Evolutionary conservation across 2,888 invertebrate species (phyloP).

Genomic region (Ernsta delagoae): DNA sequence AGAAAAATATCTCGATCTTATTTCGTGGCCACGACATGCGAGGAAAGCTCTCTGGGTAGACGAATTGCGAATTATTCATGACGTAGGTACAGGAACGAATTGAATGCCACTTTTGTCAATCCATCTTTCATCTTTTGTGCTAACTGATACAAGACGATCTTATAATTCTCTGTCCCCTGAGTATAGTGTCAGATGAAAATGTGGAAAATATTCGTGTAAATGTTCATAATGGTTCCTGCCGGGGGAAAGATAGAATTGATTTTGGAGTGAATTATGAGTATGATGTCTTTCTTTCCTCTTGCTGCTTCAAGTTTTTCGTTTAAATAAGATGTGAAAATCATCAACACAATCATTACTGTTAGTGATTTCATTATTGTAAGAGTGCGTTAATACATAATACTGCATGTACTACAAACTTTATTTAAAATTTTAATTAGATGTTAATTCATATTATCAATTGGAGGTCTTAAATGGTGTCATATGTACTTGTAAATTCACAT

Average conservation of each 20-base stretch:
- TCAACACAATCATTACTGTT: no score
- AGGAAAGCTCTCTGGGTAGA: conserved; percentile 4
- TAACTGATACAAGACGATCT: background rate
- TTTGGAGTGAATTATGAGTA: background rate
- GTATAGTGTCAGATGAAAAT: background rate
- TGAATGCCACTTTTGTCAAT: conserved; percentile 1
- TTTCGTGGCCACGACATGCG: conserved; percentile 19
- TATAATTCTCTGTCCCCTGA: background rate
- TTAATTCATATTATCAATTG: no score
- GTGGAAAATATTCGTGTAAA: background rate
- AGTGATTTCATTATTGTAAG: no score
- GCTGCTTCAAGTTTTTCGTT: no score
- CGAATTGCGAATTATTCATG: conserved; percentile 14
- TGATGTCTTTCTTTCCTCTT: background rate
- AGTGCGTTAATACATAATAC: no score
- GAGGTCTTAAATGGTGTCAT: no score
- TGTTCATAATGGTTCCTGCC: background rate
- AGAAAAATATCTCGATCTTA: background rate
- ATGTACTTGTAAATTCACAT: no score
- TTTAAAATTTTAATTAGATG: no score
- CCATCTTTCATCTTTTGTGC: background rate
- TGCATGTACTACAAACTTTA: no score
- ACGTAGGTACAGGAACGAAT: background rate
- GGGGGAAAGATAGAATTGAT: background rate
- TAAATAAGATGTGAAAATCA: no score